Evolutionary conservation across 2,113 vertebrate species (phyloP), one percentile per base, ranked within the genome.

Genomic region (Parotia lawesii): DNA sequence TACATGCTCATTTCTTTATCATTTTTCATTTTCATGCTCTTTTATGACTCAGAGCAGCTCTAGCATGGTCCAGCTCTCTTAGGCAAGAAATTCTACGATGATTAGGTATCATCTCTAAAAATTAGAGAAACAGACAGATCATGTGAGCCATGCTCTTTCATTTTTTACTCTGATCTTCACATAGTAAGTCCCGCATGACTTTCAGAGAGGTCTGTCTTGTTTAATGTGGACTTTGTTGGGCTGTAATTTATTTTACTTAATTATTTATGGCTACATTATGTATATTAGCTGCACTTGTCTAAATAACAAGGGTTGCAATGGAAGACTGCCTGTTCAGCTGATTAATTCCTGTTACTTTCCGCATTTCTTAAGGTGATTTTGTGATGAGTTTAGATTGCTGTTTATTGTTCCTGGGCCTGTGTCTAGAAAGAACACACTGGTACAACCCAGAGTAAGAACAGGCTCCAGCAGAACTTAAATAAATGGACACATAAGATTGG

Each of bases 191-290:
- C 91, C 90, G 0, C 65, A 76, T 94, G 96, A 77, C 74, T 96
- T 94, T 88, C 93, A 94, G 90, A 94, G 90, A 89, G 81, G 73
- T 66, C 84, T 96, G 71, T 93, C 88, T 93, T 93, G 31, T 94
- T 92, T 85, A 96, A 57, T 93, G 86, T 72, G 75, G 92, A 94
- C 70, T 93, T 92, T 91, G 80, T 91, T 96, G 85, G 95, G 89
- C 58, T 97, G 78, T 95, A 95, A 94, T 96, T 97, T 97, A 93
- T 96, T 97, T 96, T 93, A 57, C 76, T 97, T 92, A 96, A 97
- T 98, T 97, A 97, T 97, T 97, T 95, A 96, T 94, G 91, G 90
- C 80, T 82, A 96, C 96, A 96, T 96, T 97, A 97, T 97, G 95
- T 96, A 96, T 96, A 97, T 97, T 96, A 96, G 96, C 89, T 95